Percentiles rank a stretch among this genome's conserved stretches.
phyloP scores from a whole-genome alignment of 2,797 vertebrate species.

The Botia almorhae region DNA sequence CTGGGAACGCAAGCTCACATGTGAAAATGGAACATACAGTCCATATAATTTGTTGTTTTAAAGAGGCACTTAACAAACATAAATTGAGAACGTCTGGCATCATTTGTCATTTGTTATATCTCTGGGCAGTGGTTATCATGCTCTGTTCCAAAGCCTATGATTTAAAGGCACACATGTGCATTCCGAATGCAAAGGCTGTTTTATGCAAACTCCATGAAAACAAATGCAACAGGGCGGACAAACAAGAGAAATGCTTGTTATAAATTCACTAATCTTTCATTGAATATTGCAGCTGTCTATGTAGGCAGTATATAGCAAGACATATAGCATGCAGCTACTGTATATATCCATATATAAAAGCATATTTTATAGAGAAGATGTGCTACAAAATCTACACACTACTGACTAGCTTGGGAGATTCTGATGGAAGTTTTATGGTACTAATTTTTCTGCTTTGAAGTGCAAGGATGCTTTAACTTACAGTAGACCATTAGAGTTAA shows the following conservation, averaged over 20 bases:
- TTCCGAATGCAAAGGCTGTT: too few relatives aligned
- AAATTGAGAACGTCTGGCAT: background rate
- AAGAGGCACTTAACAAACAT: background rate
- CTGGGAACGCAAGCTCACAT: slow-evolving; percentile 22
- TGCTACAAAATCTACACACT: background rate
- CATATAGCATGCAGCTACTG: background rate
- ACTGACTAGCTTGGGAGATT: slow-evolving; percentile 14
- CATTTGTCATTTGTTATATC: background rate
- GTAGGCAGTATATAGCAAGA: background rate
- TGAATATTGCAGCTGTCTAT: too few relatives aligned
- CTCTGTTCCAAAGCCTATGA: too few relatives aligned
- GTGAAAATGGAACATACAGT: background rate
- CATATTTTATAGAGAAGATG: background rate
- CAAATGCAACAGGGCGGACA: too few relatives aligned
- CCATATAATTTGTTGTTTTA: slow-evolving; percentile 2
- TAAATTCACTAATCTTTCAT: too few relatives aligned
- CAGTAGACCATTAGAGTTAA: slow-evolving; percentile 17
- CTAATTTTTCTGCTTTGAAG: slow-evolving; percentile 5
- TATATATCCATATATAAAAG: background rate
- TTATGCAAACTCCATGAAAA: too few relatives aligned
- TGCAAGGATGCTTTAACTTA: slow-evolving; percentile 24
- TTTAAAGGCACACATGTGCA: too few relatives aligned
- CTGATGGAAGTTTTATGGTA: background rate
- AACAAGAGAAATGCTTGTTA: too few relatives aligned
- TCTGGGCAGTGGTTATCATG: too few relatives aligned